Conservation (phyloP, 2,113 vertebrate species). For the Planiliza haematocheilus region DNA sequence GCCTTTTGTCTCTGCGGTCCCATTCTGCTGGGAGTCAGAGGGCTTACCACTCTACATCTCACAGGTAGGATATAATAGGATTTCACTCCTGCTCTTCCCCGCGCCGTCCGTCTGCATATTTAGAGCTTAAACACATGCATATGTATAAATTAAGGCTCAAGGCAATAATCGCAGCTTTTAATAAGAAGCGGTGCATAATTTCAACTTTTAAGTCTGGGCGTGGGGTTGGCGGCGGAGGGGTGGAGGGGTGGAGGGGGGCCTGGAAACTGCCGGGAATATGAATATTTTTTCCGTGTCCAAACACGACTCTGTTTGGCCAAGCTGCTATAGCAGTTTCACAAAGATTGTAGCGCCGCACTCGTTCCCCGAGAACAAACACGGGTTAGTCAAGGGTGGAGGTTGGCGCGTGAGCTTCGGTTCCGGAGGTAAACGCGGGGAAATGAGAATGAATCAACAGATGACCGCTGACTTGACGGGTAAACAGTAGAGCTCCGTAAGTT, state of each 20-base stretch:
- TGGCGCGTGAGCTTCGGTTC: neutral
- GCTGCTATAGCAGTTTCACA: conserved; percentile 33
- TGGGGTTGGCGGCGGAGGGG: neutral
- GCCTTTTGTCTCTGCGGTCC: conserved; percentile 73
- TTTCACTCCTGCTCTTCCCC: conserved; percentile 59
- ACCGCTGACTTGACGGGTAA: conserved; percentile 9
- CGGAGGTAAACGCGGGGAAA: conserved; percentile 5
- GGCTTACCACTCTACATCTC: conserved; percentile 76
- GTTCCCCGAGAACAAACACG: conserved; percentile 38
- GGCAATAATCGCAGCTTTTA: conserved; percentile 73
- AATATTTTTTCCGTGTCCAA: conserved; percentile 66
- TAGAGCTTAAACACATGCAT: conserved; percentile 78
- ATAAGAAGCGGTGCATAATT: conserved; percentile 70
- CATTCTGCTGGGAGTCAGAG: conserved; percentile 71
- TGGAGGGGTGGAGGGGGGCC: neutral
- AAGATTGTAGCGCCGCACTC: conserved; percentile 1
- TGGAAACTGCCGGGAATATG: conserved; percentile 24
- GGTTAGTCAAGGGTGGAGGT: conserved; percentile 38
- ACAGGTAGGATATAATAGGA: conserved; percentile 82
- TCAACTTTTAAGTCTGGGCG: conserved; percentile 69
- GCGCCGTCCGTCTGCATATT: conserved; percentile 68
- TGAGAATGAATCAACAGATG: conserved; percentile 29
- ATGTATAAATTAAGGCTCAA: conserved; percentile 81
- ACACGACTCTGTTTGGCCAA: conserved; percentile 70
- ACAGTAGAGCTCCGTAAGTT: conserved; percentile 17